A percentile compares a stretch with the other conserved stretches of the same genome.
These are phyloP conservation scores for Nomada hirtipes DNA, from an alignment of 2,888 invertebrate genomes.

Conservation along the genomic window DNA sequence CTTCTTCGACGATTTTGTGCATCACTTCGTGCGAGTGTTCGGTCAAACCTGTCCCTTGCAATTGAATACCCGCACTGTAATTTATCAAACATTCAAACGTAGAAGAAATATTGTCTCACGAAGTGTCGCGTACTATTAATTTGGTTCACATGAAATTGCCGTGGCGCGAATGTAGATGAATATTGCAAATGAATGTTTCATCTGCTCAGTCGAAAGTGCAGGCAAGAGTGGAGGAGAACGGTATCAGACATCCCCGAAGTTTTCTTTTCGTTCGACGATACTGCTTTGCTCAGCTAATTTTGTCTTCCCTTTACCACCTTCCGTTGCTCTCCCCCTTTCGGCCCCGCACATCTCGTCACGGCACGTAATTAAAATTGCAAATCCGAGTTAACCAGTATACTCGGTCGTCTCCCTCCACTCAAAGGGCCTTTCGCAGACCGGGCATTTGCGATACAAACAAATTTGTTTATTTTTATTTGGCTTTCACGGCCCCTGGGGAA, in stretches of 20 bases:
- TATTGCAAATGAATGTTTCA: slow-evolving; percentile 2
- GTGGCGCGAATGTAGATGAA: background rate
- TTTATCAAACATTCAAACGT: too few relatives aligned
- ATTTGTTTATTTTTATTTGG: slow-evolving; percentile 82
- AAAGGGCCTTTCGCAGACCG: slow-evolving; percentile 72
- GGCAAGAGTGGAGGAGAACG: background rate
- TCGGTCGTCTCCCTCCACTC: slow-evolving; percentile 71
- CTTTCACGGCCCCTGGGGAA: slow-evolving; percentile 65
- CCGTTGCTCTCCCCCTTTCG: slow-evolving; percentile 17
- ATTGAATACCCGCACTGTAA: too few relatives aligned
- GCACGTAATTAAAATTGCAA: slow-evolving; percentile 81
- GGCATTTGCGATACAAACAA: slow-evolving; percentile 81
- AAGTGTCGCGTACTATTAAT: too few relatives aligned
- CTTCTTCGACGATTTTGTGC: too few relatives aligned
- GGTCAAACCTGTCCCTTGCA: too few relatives aligned
- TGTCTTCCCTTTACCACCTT: slow-evolving; percentile 38
- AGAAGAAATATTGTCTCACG: too few relatives aligned
- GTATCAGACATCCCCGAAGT: slow-evolving; percentile 39
- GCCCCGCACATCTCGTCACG: slow-evolving; percentile 61
- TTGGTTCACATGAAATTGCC: too few relatives aligned
- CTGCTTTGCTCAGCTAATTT: slow-evolving; percentile 63
- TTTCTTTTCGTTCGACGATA: slow-evolving; percentile 60
- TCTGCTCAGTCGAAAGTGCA: background rate
- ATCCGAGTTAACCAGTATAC: slow-evolving; percentile 79
- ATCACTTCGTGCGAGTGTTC: too few relatives aligned